A percentile compares a stretch with the other conserved stretches of the same genome.
phyloP scores from a whole-genome alignment of 2,797 vertebrate genomes.

The Enteromius trimaculatus region DNA sequence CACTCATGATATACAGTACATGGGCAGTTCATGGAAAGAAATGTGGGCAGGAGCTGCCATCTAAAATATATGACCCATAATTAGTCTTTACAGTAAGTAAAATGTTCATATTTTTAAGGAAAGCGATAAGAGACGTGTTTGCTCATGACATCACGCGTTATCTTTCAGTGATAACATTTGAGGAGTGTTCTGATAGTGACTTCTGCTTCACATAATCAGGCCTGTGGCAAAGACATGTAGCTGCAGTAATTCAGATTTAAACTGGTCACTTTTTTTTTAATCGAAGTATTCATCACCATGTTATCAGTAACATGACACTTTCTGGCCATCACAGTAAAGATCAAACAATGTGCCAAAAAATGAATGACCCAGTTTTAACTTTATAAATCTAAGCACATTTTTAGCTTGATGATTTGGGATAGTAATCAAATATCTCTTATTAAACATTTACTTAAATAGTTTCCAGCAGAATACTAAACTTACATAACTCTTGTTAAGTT shows the following conservation, averaged over 20 bases:
- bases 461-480: background rate
- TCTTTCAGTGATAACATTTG: slow-evolving; percentile 28
- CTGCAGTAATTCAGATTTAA: background rate
- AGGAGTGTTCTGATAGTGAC: slow-evolving; percentile 18
- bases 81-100: background rate
- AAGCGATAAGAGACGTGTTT: slow-evolving; percentile 3
- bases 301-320: background rate
- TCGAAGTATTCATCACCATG: background rate
- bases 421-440: background rate
- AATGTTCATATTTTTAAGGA: background rate
- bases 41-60: background rate
- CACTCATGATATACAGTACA: slow-evolving; percentile 7
- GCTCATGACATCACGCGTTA: background rate
- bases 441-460: slow-evolving; percentile 3
- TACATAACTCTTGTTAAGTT: background rate
- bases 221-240: background rate
- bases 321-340: background rate
- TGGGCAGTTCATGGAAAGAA: background rate
- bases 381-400: background rate
- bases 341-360: slow-evolving; percentile 3
- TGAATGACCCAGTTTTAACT: background rate
- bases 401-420: background rate
- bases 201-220: slow-evolving; percentile 11
- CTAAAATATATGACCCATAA: slow-evolving; percentile 21
- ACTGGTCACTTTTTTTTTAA: background rate